Evolutionary conservation across 2,797 vertebrate species (phyloP), one percentile per base, ranked within the genome.

Genomic region (Coregonus sp.): DNA sequence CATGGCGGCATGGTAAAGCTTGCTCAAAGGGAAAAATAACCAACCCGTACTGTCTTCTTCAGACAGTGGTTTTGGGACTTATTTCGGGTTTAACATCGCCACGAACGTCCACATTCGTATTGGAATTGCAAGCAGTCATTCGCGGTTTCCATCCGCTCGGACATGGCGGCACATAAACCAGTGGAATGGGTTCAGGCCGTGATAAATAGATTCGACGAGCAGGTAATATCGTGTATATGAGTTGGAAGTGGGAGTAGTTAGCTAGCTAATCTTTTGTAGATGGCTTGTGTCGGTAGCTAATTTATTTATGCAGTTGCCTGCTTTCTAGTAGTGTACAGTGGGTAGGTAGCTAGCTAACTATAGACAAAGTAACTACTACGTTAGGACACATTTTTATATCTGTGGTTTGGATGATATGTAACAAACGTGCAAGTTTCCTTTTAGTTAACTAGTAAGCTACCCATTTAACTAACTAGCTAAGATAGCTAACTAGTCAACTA

Each of bases 141-240:
- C 86, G 93, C 91, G 87, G 92, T 89, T 90, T 84, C 90, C 91
- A 82, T 80, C 90, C 92, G 90, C 93, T 92, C 92, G 94, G 96
- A 92, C 93, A 98, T 99, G 97, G 97, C 97, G 95, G 97, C 97
- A 89, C 97, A 99, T 93, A 99, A 98, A 94, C 97, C 97, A 89
- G 96, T 98, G 94, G 97, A 99, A 91, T 98, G 97, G 97, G 97
- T 98, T 92, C 97, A 98, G 95, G 97, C 97, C 95, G 97, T 99
- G 92, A 97, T 99, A 89, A 97, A 92, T 88, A 96, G 97, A 94
- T 99, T 98, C 93, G 97, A 99, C 92, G 97, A 99, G 94, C 97
- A 99, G 97, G 97, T 99, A 96, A 65, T 47, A 47, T 11, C 1
- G 40, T 47, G 40, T 47, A 37, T 68, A 68, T 35, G 66, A 37